Evolutionary conservation across 2,888 invertebrate species (phyloP).

Genomic region (Athetis lepigone): DNA sequence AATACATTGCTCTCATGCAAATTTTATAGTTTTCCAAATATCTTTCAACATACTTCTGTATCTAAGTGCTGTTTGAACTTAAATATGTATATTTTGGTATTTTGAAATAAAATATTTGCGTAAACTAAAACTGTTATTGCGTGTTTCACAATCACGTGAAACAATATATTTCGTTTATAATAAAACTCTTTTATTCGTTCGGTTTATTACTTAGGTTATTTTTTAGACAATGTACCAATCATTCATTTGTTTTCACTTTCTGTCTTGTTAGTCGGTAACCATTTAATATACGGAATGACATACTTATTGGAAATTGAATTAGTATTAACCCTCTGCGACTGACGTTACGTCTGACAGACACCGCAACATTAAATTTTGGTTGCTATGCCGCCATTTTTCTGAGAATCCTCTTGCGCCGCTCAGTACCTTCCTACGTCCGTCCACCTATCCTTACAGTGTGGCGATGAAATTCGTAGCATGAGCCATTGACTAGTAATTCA

Average conservation of each 20-base stretch:
- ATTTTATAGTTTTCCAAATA: constrained; percentile 32
- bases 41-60: constrained; percentile 28
- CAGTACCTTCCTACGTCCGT: no score
- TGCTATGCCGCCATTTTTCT: no score
- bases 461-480: no score
- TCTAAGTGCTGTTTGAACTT: constrained; percentile 6
- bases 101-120: constrained; percentile 32
- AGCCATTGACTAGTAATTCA: no score
- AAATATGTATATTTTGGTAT: constrained; percentile 15
- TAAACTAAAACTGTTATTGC: constrained; percentile 38
- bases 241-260: constrained; percentile 32
- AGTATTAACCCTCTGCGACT: neutral
- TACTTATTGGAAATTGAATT: constrained; percentile 6
- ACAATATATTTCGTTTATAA: constrained; percentile 37
- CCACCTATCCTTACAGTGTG: no score
- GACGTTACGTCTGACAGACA: no score
- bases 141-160: constrained; percentile 37
- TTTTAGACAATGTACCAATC: constrained; percentile 19
- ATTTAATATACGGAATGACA: constrained; percentile 7
- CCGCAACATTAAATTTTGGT: no score
- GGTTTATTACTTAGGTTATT: neutral
- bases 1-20: constrained; percentile 26
- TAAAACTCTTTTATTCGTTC: constrained; percentile 37
- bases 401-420: no score
- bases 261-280: constrained; percentile 14